Evolutionary conservation across 2,797 vertebrate genomes (phyloP), one percentile per base, ranked within the genome.

Genomic region (Eleutherodactylus coqui): DNA sequence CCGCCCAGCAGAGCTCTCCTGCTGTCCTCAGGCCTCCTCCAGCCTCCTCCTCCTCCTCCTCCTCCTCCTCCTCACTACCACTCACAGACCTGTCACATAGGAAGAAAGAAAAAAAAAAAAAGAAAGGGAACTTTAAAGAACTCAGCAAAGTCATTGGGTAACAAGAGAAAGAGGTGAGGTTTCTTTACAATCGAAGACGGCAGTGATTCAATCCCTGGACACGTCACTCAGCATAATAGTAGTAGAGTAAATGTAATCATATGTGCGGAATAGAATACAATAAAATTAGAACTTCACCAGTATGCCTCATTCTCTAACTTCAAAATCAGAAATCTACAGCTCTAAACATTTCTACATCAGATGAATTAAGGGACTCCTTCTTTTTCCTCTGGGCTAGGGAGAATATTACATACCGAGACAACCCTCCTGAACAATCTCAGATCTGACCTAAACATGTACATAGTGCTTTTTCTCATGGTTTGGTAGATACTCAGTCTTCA

Each of bases 71-170:
- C 51, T 58, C 32, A n/a, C 32, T 78, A 21, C 41, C 51, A n/a
- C 51, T 78, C 76, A 58, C 51, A 29, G 73, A 86, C 79, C 82
- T 84, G 75, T 84, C 64, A 83, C 67, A 86, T 34, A 79, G 13
- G 13, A 34, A 43, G 43, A 29, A 27, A 49, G 27, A 21, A 4
- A n/a, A 24, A 51, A n/a, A 75, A 38, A 29, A 34, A 67, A 9
- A 62, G 47, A 55, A 64, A 45, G 27, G 32, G 55, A 41, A 43
- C 69, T 86, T 86, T 67, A 86, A 67, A 80, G 62, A 75, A 75
- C 84, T 80, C 76, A 27, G 36, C 82, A 24, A 45, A 27, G 29
- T 41, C 43, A 85, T 79, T 85, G 84, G 76, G 34, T 34, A 55
- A 69, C 27, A 72, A 41, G 64, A 85, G 84, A 78, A 73, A 51